Base-by-base conservation (phyloP, 2,888 invertebrate species). In the Netelia melanura region DNA sequence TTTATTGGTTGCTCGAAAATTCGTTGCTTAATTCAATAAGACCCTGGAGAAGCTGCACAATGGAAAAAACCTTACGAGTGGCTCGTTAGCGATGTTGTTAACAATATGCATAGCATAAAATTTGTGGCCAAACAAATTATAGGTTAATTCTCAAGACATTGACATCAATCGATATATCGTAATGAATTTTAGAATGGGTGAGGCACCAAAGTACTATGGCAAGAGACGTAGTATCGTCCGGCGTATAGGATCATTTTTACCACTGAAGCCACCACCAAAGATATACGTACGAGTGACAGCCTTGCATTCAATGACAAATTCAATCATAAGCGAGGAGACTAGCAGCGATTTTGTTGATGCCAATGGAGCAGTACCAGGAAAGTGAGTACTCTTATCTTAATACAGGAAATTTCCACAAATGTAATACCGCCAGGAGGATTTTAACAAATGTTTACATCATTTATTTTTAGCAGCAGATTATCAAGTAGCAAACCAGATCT, bases 251-350 rank as follows among this genome's bases (percentile, higher is more conserved):
- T 94, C 93, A 2, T 90, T 93, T 86, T 86, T 94, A 81, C 93
- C 93, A 44, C 78, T 94, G 1, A 93, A 91, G 81, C 93, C 93
- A 25, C 92, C 92, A 62, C 93, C 93, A 71, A 93, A 93, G 88
- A 92, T 93, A 77, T 94, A 93, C 83, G 93, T 94, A 8, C 92
- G 93, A 62, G 93, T 94, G 56, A 94, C 93, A 11, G 92, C 93
- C 56, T 90, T 94, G 65, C 93, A 94, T 84, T 94, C 93, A 1
- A 93, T 94, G 93, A 92, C 93, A 17, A 93, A 89, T 89, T 94
- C 93, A 9, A 93, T 94, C 93, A 92, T 93, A 21, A 92, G 91
- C 64, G 91, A 92, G 64, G 93, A 93, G 83, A 90, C 88, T 5
- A 91, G 88, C 80, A 87, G 87, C 21, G 90, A 92, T 81, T 86